Evolutionary conservation across 2,888 invertebrate genomes (phyloP).

Genomic region (Leuctra nigra): DNA sequence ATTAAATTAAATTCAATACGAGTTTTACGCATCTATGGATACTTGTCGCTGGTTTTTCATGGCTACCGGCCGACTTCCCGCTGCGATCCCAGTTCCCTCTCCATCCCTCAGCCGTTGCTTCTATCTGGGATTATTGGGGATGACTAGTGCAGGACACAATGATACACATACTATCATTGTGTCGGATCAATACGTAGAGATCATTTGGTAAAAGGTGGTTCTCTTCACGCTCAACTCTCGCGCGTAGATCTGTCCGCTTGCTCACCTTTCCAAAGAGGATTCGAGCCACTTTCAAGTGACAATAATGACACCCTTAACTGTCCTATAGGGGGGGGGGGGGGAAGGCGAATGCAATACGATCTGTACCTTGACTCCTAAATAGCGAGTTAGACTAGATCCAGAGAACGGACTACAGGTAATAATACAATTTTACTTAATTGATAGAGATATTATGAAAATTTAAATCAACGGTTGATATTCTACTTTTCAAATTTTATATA

Average conservation of each 20-base stretch:
- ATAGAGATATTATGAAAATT: too few relatives aligned
- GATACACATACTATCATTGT: not conserved
- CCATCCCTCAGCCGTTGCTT: not conserved
- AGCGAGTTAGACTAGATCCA: too few relatives aligned
- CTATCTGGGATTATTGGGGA: slow-evolving; percentile 8
- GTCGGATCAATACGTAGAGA: not conserved
- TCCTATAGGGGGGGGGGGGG: not conserved
- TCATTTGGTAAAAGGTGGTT: slow-evolving; percentile 7
- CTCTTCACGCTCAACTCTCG: too few relatives aligned
- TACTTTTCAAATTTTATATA: too few relatives aligned
- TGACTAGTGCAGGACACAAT: slow-evolving; percentile 4
- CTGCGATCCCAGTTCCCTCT: not conserved
- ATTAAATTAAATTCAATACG: slow-evolving; percentile 15
- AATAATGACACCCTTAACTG: slow-evolving; percentile 13
- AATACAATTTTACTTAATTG: too few relatives aligned
- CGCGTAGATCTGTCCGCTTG: slow-evolving; percentile 13
- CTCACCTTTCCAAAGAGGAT: slow-evolving; percentile 15
- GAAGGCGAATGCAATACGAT: not conserved
- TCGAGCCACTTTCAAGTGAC: slow-evolving; percentile 8
- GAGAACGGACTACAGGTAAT: too few relatives aligned
- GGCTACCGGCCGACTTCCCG: slow-evolving; percentile 10
- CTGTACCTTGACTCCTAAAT: too few relatives aligned
- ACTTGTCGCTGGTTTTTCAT: not conserved
- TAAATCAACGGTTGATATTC: too few relatives aligned
- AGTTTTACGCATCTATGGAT: slow-evolving; percentile 22